A percentile compares a stretch with the other conserved stretches of the same genome.
Evolutionary conservation across 37 sponge, comb jelly and placozoan species (phyloP).

Genomic region (Bolinopsis microptera): DNA sequence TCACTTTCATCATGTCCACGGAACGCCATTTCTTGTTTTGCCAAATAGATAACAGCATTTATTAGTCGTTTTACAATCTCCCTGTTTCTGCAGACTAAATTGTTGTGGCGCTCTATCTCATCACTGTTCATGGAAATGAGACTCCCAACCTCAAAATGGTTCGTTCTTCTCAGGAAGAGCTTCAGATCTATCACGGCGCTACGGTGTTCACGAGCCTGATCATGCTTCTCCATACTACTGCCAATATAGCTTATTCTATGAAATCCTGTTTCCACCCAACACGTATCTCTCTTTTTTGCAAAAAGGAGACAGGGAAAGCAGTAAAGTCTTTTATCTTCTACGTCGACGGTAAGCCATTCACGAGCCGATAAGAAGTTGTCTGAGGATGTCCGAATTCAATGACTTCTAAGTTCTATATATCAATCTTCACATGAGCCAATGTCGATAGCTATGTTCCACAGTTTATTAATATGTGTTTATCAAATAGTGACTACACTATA

Average conservation of each 20-base stretch:
- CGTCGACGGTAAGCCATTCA: no score
- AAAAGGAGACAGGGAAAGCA: no score
- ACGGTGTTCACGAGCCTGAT: neutral
- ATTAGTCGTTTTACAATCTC: neutral
- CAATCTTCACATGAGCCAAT: no score
- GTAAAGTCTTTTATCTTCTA: no score
- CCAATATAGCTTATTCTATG: neutral
- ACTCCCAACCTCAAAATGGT: neutral
- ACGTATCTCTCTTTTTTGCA: no score
- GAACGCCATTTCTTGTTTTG: neutral
- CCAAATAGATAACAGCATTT: neutral
- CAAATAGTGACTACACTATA: no score
- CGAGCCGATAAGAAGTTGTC: no score
- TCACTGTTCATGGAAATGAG: neutral
- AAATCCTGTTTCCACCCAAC: neutral
- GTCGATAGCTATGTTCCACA: no score
- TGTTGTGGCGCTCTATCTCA: neutral
- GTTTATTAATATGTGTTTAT: no score
- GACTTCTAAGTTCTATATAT: no score
- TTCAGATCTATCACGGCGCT: neutral
- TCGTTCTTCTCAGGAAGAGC: neutral
- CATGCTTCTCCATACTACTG: neutral
- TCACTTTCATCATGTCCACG: neutral
- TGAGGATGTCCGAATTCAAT: no score
- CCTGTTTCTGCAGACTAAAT: neutral